Evolutionary conservation across 53 echinoderm and acorn worm genomes (phyloP), one percentile per base, ranked within the genome.

Genomic region (Henricia sp.): DNA sequence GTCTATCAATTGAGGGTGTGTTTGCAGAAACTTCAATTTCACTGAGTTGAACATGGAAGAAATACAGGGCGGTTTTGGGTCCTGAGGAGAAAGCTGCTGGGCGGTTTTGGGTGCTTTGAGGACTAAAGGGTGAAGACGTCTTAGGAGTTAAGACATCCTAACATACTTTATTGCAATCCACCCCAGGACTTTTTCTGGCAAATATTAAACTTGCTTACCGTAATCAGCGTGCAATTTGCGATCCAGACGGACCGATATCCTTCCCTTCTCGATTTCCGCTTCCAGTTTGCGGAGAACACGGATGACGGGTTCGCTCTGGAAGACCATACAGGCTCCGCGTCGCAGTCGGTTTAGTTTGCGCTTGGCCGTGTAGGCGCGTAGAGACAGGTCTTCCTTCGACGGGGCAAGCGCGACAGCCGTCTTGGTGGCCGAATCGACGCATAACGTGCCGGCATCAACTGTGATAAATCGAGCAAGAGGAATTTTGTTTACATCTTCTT

Each of bases 261-360:
- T 42, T 10, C 92, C 77, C 30, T 84, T 90, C 89, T 99, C 99
- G 32, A 99, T 90, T 89, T 94, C 90, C 17, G 88, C 88, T 52
- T 99, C 99, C 52, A 99, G 35, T 71, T 92, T 90, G 74, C 91
- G 90, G 52, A 99, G 69, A 69, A 99, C 99, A 38, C 92, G 44
- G 37, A 99, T 80, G 30, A 94, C 83, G 9, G 94, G 99, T 69
- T 99, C 99, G 42, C 99, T 99, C 82, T 99, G 94, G 75, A 99
- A 99, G 55, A 99, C 84, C 37, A 90, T 51, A 64, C 99, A 99
- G 55, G 99, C 94, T 19, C 86, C 90, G 0, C 94, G 72, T 34
- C 99, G 72, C 1, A 99, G 92, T 3, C 88, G 84, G 85, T 92
- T 92, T 68, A 99, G 86, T 16, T 87, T 71, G 25, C 99, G 90